Evolutionary conservation across 2,113 vertebrate species (phyloP).

Genomic region (Andinoacara biseriatus): DNA sequence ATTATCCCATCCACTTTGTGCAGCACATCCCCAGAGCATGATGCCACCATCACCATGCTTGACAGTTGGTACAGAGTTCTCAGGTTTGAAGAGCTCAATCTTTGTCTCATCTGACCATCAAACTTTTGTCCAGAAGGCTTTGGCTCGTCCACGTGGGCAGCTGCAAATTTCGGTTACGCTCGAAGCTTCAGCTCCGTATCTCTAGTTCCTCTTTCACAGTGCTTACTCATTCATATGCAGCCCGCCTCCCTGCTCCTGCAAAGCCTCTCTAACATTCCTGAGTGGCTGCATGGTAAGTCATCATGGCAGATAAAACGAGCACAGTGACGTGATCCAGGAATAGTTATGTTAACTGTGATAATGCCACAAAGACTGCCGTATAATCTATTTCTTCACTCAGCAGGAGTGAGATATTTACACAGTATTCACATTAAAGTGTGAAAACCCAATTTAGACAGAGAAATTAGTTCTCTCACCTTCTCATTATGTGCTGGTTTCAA

Average conservation of each 20-base stretch:
- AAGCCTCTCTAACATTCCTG: slow-evolving; percentile 34
- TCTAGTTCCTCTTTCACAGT: slow-evolving; percentile 2
- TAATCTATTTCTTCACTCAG: slow-evolving; percentile 3
- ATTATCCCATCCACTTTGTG: too few relatives aligned
- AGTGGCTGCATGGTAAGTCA: slow-evolving; percentile 6
- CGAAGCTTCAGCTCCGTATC: background rate
- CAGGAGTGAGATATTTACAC: slow-evolving; percentile 38
- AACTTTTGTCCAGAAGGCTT: background rate
- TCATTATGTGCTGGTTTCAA: slow-evolving; percentile 23
- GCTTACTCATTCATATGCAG: slow-evolving; percentile 47
- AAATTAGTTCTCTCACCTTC: slow-evolving; percentile 17
- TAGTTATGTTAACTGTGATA: slow-evolving; percentile 34
- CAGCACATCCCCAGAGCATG: background rate
- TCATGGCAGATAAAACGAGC: slow-evolving; percentile 45
- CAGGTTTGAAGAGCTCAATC: background rate
- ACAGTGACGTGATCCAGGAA: slow-evolving; percentile 6
- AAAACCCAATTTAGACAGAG: slow-evolving; percentile 25
- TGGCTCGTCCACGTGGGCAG: background rate
- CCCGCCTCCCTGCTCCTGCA: slow-evolving; percentile 12
- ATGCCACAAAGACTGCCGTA: background rate
- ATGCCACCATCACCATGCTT: background rate
- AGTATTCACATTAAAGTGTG: slow-evolving; percentile 4
- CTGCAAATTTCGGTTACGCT: too few relatives aligned
- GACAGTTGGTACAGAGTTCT: background rate
- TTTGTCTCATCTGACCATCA: rapidly evolving